Percentiles rank a stretch among this genome's conserved stretches.
phyloP scores from a whole-genome alignment of 2,888 invertebrate genomes.

The Steinernema carpocapsae region DNA sequence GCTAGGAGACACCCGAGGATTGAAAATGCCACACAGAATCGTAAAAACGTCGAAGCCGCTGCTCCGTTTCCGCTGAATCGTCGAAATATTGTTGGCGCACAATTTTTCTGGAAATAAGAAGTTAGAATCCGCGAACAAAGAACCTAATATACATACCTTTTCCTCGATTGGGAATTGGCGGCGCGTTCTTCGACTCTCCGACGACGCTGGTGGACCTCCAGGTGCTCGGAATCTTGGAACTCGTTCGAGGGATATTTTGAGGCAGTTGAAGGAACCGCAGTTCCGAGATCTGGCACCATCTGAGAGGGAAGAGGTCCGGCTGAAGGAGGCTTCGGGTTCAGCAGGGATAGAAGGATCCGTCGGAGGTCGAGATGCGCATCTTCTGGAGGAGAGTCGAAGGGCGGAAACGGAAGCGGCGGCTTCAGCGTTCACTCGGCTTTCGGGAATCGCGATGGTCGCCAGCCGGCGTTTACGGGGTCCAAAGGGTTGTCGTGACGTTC shows the following conservation, averaged over 20 bases:
- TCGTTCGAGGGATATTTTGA: background rate
- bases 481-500: background rate
- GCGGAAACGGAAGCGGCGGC: constrained; percentile 4
- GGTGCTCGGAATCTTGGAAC: background rate
- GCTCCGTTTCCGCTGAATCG: constrained; percentile 13
- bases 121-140: background rate
- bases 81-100: background rate
- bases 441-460: constrained; percentile 1
- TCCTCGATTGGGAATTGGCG: background rate
- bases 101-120: background rate
- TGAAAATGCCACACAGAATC: background rate
- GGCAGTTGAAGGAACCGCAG: constrained; percentile 12
- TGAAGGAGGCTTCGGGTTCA: constrained; percentile 5
- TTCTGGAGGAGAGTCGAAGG: constrained; percentile 12
- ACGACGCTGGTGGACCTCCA: background rate
- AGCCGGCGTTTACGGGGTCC: background rate
- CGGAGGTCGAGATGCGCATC: background rate
- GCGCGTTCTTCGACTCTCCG: background rate
- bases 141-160: background rate
- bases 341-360: background rate
- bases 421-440: background rate
- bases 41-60: constrained; percentile 24
- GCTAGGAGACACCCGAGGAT: constrained; percentile 29
- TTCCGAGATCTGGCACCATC: background rate
- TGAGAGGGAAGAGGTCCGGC: background rate